Evolutionary conservation across 2,888 invertebrate genomes (phyloP).

Genomic region (Enoplolaimus lenunculus): DNA sequence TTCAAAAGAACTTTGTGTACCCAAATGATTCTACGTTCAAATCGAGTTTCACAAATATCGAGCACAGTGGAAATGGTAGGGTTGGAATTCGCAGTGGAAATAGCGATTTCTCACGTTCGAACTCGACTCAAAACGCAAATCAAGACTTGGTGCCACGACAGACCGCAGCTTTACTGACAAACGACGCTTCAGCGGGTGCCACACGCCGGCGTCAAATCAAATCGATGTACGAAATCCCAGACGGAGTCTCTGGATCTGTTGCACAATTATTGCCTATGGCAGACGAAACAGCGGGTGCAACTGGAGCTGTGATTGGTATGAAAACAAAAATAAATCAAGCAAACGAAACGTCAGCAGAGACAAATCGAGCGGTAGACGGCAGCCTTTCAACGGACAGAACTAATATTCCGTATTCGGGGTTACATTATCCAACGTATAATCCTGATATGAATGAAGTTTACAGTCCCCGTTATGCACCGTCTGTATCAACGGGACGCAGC

Average conservation of each 20-base stretch:
- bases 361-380: neutral
- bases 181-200: neutral
- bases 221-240: conserved; percentile 15
- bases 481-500: neutral
- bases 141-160: no score
- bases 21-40: no score
- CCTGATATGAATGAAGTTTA: neutral
- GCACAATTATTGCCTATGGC: neutral
- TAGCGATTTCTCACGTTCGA: no score
- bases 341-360: neutral
- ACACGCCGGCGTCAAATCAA: neutral
- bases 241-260: neutral
- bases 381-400: neutral
- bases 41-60: no score
- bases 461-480: neutral
- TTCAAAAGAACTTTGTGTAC: no score
- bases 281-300: neutral
- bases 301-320: neutral
- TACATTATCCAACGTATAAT: neutral
- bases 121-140: no score
- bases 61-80: no score
- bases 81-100: no score
- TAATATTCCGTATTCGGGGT: neutral
- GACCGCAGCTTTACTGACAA: no score
- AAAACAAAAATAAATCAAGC: neutral